A percentile compares a stretch with the other conserved stretches of the same genome.
Conservation (phyloP, 2,113 vertebrate genomes). For the Anoplopoma fimbria region DNA sequence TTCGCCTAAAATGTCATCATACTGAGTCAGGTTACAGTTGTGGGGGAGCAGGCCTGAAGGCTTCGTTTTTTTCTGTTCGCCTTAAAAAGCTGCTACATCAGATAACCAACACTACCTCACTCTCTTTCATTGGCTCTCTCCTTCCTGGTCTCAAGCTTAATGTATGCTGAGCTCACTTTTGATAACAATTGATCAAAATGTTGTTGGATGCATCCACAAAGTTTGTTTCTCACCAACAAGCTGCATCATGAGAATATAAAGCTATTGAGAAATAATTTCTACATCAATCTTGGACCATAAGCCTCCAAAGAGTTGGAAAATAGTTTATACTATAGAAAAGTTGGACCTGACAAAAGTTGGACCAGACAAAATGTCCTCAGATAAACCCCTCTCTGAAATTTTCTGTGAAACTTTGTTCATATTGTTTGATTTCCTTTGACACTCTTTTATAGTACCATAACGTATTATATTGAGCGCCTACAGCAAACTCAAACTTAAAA, state of each 20-base stretch:
- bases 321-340: not conserved
- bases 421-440: not conserved
- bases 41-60: constrained; percentile 15
- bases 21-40: constrained; percentile 39
- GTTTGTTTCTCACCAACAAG: not conserved
- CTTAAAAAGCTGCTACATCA: constrained; percentile 9
- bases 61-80: constrained; percentile 31
- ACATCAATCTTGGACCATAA: not conserved
- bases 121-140: not conserved
- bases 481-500: not conserved
- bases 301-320: not conserved
- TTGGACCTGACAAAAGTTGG: too few relatives aligned
- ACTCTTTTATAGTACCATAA: not conserved
- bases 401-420: not conserved
- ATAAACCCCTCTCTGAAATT: too few relatives aligned
- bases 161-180: not conserved
- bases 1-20: constrained; percentile 52
- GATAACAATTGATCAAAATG: not conserved
- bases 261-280: not conserved
- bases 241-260: not conserved
- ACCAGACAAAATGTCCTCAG: too few relatives aligned
- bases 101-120: constrained; percentile 22
- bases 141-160: not conserved
- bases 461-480: not conserved
- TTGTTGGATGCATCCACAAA: not conserved